Evolutionary conservation across 2,888 invertebrate genomes (phyloP), one percentile per base, ranked within the genome.

Genomic region (Dynastes tityus): DNA sequence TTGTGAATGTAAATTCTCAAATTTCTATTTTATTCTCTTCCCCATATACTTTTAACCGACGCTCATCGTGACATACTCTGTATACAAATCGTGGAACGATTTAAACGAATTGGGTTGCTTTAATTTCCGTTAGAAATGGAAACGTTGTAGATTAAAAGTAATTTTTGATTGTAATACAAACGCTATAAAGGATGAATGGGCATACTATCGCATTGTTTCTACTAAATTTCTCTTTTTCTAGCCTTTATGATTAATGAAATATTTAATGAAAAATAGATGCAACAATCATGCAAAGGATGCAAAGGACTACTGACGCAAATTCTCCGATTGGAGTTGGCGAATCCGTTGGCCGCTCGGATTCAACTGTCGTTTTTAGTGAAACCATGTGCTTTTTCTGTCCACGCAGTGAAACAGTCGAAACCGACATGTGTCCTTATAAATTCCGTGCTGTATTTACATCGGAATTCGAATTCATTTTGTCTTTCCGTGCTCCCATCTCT

Each of bases 391-490:
- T 76, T 76, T 63, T 67, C 6, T 65, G 51, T 64, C 53, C 16
- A 55, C 76, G 16, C 51, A 55, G 40, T 6, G 65, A 29, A 73
- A 73, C 61, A 40, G 40, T 61, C 61, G n/a, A 73, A 73, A 61
- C 58, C 61, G 79, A 79, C 79, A 79, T 76, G 61, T 79, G 76
- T 79, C 79, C 67, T 76, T 79, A 78, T 78, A 74, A 79, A 65
- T 79, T 76, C 76, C 76, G 45, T 32, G 63, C 68, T 76, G 79
- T 79, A 79, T 79, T 79, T 79, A 79, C 79, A 79, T 79, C 70
- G 79, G 79, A 79, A 79, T 79, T 75, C 76, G 70, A 58, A 79
- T 76, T 79, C 63, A 67, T 78, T 63, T 65, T 78, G 71, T 73
- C 78, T 63, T 51, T 45, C 49, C 53, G 49, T 61, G 51, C 16